A percentile compares a stretch with the other conserved stretches of the same genome.
These are phyloP conservation scores for Chironomus striatipennis DNA, from an alignment of 1,140 invertebrate genomes.

Conservation along the genomic window DNA sequence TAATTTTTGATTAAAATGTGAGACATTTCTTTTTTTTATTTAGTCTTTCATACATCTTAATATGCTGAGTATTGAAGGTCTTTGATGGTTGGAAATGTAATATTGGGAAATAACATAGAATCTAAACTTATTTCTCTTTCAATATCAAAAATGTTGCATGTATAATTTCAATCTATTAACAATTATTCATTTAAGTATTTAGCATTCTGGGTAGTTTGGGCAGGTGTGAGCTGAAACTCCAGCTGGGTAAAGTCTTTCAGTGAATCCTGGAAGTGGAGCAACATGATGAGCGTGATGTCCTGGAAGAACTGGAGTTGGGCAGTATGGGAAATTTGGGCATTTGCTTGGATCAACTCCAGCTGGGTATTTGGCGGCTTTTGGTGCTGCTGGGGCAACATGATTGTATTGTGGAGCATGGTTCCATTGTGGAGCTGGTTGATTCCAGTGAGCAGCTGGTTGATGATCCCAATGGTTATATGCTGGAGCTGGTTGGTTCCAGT, in stretches of 20 bases:
- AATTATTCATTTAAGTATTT: no score
- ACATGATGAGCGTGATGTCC: constrained; percentile 29
- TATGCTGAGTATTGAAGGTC: not conserved
- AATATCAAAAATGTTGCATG: no score
- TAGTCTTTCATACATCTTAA: constrained; percentile 4
- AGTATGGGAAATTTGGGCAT: constrained; percentile 43
- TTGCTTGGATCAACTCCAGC: constrained; percentile 40
- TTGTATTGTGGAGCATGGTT: constrained; percentile 11
- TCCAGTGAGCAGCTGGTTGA: constrained; percentile 29
- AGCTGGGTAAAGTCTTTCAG: constrained; percentile 40
- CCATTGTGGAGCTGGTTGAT: constrained; percentile 11
- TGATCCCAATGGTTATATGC: not conserved
- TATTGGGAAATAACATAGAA: no score
- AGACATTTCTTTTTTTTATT: not conserved
- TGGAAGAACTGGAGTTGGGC: constrained; percentile 36
- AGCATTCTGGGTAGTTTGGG: constrained; percentile 43
- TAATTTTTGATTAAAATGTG: constrained; percentile 4
- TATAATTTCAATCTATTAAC: not conserved
- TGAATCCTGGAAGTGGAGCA: constrained; percentile 38
- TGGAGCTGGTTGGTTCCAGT: constrained; percentile 29
- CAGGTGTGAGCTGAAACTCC: constrained; percentile 40
- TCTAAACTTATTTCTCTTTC: no score
- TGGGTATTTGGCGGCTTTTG: constrained; percentile 37
- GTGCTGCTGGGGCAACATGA: not conserved
- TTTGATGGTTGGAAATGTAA: no score